Evolutionary conservation across 2,113 vertebrate genomes (phyloP).

Genomic region (Actenoides lindsayi): DNA sequence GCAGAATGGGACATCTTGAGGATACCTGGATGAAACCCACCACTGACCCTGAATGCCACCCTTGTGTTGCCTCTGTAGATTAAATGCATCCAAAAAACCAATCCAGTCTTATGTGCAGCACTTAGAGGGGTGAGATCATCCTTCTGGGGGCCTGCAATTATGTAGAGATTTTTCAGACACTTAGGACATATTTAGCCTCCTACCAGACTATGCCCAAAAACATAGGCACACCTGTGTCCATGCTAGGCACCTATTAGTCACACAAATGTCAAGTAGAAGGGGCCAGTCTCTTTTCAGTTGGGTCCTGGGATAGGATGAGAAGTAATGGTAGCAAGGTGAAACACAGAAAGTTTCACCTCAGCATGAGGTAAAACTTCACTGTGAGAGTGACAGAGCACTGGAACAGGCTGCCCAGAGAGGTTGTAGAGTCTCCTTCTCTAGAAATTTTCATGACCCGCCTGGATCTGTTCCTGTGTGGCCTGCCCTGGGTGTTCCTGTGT

Average conservation of each 20-base stretch:
- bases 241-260: neutral
- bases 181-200: neutral
- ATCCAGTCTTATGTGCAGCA: neutral
- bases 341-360: too few species aligned
- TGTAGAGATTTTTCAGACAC: neutral
- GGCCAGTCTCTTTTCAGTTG: too few species aligned
- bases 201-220: neutral
- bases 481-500: too few species aligned
- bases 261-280: neutral
- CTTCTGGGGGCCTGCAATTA: neutral
- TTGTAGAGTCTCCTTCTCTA: too few species aligned
- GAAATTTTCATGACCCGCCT: too few species aligned
- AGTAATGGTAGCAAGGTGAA: too few species aligned
- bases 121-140: neutral
- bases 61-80: rapidly evolving
- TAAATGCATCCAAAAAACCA: neutral
- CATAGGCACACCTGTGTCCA: neutral
- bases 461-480: too few species aligned
- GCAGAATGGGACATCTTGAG: neutral
- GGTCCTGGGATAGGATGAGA: too few species aligned
- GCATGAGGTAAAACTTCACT: too few species aligned
- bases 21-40: neutral
- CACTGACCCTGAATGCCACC: neutral
- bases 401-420: too few species aligned
- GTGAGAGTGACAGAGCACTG: too few species aligned